Evolutionary conservation across 2,888 invertebrate genomes (phyloP), one percentile per base, ranked within the genome.

Genomic region (Opisthograptis luteolata): DNA sequence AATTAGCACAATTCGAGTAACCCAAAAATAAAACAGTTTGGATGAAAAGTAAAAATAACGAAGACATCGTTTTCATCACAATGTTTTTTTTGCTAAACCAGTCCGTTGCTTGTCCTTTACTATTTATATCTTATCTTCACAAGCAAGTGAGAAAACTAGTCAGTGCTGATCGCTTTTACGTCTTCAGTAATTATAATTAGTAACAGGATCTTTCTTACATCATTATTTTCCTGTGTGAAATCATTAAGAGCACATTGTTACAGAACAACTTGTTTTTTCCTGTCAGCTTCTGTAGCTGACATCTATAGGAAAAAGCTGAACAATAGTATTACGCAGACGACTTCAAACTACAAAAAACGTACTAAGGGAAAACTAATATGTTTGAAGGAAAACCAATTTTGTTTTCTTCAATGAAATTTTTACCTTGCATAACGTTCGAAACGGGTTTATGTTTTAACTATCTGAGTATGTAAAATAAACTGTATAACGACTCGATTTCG

Each of bases 271-370:
- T n/a, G n/a, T n/a, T n/a, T n/a, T n/a, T n/a, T n/a, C n/a, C n/a
- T n/a, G n/a, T n/a, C n/a, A n/a, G n/a, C n/a, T n/a, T n/a, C n/a
- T n/a, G n/a, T n/a, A n/a, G n/a, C n/a, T n/a, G n/a, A n/a, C n/a
- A n/a, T n/a, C n/a, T n/a, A n/a, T 31, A 31, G 4, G 9, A 37
- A 19, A 39, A 0, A 2, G 7, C 3, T n/a, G n/a, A 39, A 39
- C 37, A 39, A 39, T 39, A 25, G 37, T 36, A 22, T 36, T 15
- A 22, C 36, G 36, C 25, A 15, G 27, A 2, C 14, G 10, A 28
- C n/a, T n/a, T n/a, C n/a, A 22, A n/a, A 22, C 8, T n/a, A 7
- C n/a, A 22, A 2, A 1, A 22, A 17, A 17, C 17, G 20, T 4
- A 22, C n/a, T 2, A 1, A 22, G 2, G n/a, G n/a, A 19, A 36